Base-by-base conservation (phyloP, 2,888 invertebrate genomes). In the Athalia circularis region DNA sequence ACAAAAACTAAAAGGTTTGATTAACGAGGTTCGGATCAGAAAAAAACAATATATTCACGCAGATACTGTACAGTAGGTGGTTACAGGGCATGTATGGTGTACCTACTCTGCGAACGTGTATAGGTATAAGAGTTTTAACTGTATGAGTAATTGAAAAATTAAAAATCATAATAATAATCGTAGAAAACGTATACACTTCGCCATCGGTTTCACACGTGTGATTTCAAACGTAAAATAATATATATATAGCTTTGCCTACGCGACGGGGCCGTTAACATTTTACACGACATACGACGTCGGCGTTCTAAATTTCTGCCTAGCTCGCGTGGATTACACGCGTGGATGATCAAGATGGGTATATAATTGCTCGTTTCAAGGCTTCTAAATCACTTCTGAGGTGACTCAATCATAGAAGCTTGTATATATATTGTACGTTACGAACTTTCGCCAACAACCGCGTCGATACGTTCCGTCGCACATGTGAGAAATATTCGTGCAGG, bases 301-400 rank as follows among this genome's bases (percentile, higher is more conserved):
- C 15, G 13, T 8, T 59, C 59, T 57, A 72, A 59, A 72, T 59
- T 0, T 29, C 29, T 29, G 29, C 29, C 59, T 59, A 5, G 72
- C 57, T 59, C 5, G 72, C 57, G 13, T 59, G 59, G 59, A 59
- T 72, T 15, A 72, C 43, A 59, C 70, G 5, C 29, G 29, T 29
- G 45, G 45, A 70, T 57, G 15, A 7, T 54, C 45, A 47, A 72
- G 72, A 72, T 72, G 72, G 72, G 72, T 59, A 47, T 72, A 72
- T 72, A 57, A 72, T 72, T 72, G 59, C 47, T 72, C 13, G 45
- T 72, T 72, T 59, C 72, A 47, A 72, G 72, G 59, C 72, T 59
- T 72, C 59, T 72, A 6, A 59, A 72, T 72, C 72, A 57, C 59
- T 72, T 59, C 47, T 8, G 15, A 3, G 59, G 59, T 59, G 72